Evolutionary conservation across 2,113 vertebrate genomes (phyloP).

Genomic region (Oenanthe melanoleuca): DNA sequence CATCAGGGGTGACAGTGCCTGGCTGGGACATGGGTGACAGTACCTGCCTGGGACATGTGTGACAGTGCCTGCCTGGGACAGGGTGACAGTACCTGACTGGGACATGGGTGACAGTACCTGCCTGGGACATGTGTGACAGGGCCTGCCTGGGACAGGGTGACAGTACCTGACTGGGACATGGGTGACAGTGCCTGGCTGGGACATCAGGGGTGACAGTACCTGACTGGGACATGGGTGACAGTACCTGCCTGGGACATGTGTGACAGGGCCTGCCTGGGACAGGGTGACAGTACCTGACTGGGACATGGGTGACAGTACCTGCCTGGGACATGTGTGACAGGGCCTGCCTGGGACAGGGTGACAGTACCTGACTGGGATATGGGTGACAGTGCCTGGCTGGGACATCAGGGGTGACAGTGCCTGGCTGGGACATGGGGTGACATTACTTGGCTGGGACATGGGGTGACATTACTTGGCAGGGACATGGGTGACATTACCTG

Average conservation of each 20-base stretch:
- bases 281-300: no score
- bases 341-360: neutral
- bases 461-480: neutral
- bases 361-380: fast-evolving
- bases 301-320: no score
- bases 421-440: fast-evolving
- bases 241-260: no score
- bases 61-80: neutral
- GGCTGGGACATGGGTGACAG: no score
- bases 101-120: fast-evolving
- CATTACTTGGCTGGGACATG: no score
- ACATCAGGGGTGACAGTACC: fast-evolving
- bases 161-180: fast-evolving
- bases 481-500: neutral
- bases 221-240: no score
- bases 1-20: no score
- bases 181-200: neutral
- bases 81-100: neutral
- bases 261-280: fast-evolving
- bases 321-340: fast-evolving
- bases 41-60: fast-evolving
- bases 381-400: neutral
- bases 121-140: no score
- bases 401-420: fast-evolving
- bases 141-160: no score